Conservation (phyloP, 2,888 invertebrate species). For the Drymonia ruficornis region DNA sequence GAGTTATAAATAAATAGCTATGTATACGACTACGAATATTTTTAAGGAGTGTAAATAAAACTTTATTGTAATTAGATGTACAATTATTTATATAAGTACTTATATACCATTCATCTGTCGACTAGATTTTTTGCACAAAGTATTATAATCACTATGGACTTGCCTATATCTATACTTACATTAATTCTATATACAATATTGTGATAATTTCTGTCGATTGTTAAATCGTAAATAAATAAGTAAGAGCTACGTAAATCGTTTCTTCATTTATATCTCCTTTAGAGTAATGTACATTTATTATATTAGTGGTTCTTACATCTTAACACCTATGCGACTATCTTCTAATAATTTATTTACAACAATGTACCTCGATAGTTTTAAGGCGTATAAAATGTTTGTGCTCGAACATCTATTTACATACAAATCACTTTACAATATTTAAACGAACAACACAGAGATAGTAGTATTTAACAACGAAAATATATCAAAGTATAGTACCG, state of each 20-base stretch:
- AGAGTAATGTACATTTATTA: conserved; percentile 39
- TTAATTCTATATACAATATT: conserved; percentile 59
- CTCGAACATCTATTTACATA: conserved; percentile 32
- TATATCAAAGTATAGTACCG: conserved; percentile 16
- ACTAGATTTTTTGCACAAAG: conserved; percentile 84
- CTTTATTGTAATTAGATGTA: conserved; percentile 61
- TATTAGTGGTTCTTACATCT: conserved; percentile 35
- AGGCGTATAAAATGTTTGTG: conserved; percentile 50
- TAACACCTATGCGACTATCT: conserved; percentile 30
- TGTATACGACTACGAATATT: conserved; percentile 19
- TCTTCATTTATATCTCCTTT: conserved; percentile 33
- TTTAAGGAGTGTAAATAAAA: conserved; percentile 72
- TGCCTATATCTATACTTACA: conserved; percentile 50
- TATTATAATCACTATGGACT: conserved; percentile 76
- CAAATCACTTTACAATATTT: conserved; percentile 27
- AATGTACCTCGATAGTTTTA: conserved; percentile 45
- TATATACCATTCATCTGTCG: conserved; percentile 78
- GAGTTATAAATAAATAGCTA: conserved; percentile 85
- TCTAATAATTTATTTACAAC: conserved; percentile 50
- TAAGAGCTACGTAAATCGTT: conserved; percentile 41
- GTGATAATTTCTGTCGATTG: conserved; percentile 58
- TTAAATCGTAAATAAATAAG: conserved; percentile 52
- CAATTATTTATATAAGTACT: conserved; percentile 74
- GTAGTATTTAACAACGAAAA: conserved; percentile 16
- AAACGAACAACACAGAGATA: conserved; percentile 16